Evolutionary conservation across 2,113 vertebrate species (phyloP).

Genomic region (Phoxinus phoxinus): DNA sequence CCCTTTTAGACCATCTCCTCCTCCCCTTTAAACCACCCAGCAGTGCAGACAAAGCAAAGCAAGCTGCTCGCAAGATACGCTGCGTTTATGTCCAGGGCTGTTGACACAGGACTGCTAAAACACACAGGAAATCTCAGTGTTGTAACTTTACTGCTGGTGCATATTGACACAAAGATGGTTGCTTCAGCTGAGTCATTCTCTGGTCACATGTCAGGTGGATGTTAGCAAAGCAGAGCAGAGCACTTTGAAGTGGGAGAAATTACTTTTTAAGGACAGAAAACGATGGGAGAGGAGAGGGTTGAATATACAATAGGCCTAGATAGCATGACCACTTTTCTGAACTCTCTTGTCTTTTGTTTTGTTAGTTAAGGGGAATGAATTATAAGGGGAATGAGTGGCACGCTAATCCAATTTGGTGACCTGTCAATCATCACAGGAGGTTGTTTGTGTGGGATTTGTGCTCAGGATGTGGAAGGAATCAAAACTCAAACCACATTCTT

Average conservation of each 20-base stretch:
- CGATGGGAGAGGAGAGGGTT: too few relatives aligned
- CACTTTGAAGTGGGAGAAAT: too few relatives aligned
- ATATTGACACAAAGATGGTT: conserved; percentile 10
- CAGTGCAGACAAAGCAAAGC: conserved; percentile 38
- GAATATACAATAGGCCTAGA: not conserved
- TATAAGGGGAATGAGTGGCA: conserved; percentile 14
- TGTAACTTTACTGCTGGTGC: not conserved
- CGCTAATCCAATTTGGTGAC: conserved; percentile 25
- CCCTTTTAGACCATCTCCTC: conserved; percentile 50
- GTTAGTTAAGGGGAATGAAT: not conserved
- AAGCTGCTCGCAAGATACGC: not conserved
- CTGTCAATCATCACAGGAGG: not conserved
- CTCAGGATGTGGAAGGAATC: conserved; percentile 4
- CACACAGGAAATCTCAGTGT: conserved; percentile 58
- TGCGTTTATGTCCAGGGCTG: conserved; percentile 12
- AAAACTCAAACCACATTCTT: conserved; percentile 2
- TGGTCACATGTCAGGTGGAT: not conserved
- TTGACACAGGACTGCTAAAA: conserved; percentile 63
- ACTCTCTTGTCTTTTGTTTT: not conserved
- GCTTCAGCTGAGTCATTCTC: conserved; percentile 5
- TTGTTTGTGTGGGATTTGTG: conserved; percentile 28
- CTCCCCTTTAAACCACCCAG: conserved; percentile 44
- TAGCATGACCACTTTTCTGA: not conserved
- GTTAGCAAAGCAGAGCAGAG: not conserved
- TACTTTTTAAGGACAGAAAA: too few relatives aligned